These are phyloP conservation scores for Pyrgilauda ruficollis DNA, from an alignment of 2,113 vertebrate species.

Conservation along the genomic window DNA sequence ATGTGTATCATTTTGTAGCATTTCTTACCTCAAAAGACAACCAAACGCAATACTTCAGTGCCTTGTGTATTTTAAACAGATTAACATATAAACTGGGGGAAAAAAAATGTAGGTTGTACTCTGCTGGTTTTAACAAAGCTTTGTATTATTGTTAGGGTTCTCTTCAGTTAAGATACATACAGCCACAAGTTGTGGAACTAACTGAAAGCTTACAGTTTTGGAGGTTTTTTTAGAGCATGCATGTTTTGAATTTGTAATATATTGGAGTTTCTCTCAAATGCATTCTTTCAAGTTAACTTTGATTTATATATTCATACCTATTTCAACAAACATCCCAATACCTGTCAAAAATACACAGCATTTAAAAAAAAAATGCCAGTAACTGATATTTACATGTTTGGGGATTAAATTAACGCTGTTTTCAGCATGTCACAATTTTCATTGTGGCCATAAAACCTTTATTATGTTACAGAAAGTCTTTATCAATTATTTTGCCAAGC, in stretches of 20 bases:
- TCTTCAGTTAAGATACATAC: neutral
- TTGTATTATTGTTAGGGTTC: neutral
- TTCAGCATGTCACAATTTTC: neutral
- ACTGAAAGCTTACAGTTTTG: neutral
- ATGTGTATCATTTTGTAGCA: conserved; percentile 37
- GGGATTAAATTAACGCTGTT: neutral
- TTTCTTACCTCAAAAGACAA: conserved; percentile 26
- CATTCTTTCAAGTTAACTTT: neutral
- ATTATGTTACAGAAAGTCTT: neutral
- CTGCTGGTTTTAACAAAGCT: neutral
- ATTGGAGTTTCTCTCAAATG: neutral
- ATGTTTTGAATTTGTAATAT: neutral
- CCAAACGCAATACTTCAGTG: conserved; percentile 32
- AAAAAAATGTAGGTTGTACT: neutral
- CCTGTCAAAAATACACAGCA: neutral
- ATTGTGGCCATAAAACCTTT: neutral
- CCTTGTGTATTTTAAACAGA: conserved; percentile 49
- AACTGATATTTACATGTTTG: neutral
- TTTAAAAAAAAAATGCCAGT: neutral
- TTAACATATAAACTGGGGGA: neutral
- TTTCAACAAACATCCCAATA: neutral
- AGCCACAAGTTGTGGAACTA: neutral
- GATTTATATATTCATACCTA: neutral
- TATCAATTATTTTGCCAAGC: neutral
- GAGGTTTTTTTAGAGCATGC: neutral